Conservation (phyloP, 2,888 invertebrate species). For the Cryptocephalus moraei region DNA sequence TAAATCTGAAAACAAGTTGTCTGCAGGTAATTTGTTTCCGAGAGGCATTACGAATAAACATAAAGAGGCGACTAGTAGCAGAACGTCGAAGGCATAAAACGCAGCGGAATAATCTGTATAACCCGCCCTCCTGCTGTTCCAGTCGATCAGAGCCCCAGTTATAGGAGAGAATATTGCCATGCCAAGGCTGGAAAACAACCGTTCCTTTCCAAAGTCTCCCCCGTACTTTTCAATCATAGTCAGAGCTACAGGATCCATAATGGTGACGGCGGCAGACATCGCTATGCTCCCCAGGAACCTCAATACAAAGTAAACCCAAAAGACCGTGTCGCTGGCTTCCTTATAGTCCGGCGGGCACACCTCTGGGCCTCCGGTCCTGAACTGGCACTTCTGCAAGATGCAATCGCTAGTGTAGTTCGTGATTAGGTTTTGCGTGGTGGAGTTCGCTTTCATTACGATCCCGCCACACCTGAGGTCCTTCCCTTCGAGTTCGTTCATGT, state of each 20-base stretch:
- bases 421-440: constrained; percentile 49
- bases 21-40: constrained; percentile 66
- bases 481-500: constrained; percentile 62
- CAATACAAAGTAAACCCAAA: constrained; percentile 74
- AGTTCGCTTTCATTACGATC: constrained; percentile 55
- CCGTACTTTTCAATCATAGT: constrained; percentile 78
- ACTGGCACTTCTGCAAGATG: constrained; percentile 68
- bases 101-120: constrained; percentile 81
- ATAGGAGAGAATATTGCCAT: constrained; percentile 77
- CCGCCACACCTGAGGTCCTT: constrained; percentile 69
- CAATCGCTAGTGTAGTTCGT: constrained; percentile 57
- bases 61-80: constrained; percentile 61
- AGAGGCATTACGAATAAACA: constrained; percentile 70
- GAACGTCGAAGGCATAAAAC: constrained; percentile 70
- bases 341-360: constrained; percentile 72
- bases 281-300: constrained; percentile 72
- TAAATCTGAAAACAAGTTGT: constrained; percentile 66
- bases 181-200: constrained; percentile 69
- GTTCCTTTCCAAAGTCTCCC: constrained; percentile 72
- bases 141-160: constrained; percentile 69
- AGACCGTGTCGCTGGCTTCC: constrained; percentile 65
- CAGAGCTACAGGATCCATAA: constrained; percentile 81
- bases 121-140: constrained; percentile 53
- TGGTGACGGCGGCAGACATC: constrained; percentile 75
- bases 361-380: constrained; percentile 64